Conservation (phyloP, 2,113 vertebrate genomes). For the Onychorhynchus coronatus region DNA sequence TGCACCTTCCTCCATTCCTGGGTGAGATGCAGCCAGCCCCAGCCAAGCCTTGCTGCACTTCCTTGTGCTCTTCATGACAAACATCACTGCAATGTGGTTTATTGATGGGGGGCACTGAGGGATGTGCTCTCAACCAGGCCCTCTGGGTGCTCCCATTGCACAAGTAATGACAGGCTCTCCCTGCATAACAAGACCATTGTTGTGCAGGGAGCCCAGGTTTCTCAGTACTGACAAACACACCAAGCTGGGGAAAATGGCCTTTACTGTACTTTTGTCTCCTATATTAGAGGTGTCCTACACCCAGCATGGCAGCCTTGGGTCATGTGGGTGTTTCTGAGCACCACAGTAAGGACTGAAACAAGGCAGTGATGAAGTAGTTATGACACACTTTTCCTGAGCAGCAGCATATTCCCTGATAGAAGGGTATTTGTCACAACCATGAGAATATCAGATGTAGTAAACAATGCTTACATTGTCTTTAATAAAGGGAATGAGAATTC, state of each 20-base stretch:
- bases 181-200: neutral
- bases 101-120: neutral
- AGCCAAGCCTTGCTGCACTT: neutral
- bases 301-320: neutral
- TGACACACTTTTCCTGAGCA: neutral
- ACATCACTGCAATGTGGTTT: rapidly evolving
- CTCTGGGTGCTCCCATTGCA: neutral
- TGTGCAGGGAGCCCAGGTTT: neutral
- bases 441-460: neutral
- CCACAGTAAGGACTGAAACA: neutral
- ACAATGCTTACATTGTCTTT: neutral
- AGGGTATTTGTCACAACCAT: neutral
- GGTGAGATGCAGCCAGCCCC: neutral
- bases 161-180: neutral
- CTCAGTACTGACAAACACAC: neutral
- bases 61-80: neutral
- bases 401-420: neutral
- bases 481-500: neutral
- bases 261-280: neutral
- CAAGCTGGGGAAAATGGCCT: neutral
- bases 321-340: neutral
- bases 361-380: neutral
- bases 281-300: neutral
- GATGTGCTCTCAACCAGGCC: neutral
- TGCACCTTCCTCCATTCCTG: neutral